These are phyloP conservation scores for Dromas ardeola DNA, from an alignment of 2,113 vertebrate genomes.

Conservation along the genomic window DNA sequence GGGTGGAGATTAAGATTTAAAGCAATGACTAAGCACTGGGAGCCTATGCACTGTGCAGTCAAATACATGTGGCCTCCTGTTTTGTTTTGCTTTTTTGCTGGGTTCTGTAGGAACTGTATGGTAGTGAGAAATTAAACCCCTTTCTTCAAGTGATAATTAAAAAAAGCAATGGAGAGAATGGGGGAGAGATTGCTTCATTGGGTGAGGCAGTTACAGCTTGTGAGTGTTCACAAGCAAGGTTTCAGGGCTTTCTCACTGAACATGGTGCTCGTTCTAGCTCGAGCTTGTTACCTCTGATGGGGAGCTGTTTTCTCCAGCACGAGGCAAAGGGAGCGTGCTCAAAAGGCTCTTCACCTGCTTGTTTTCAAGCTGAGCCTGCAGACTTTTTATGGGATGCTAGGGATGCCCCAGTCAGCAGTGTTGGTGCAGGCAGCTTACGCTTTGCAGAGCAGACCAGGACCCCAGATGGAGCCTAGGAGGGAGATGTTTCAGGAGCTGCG, in stretches of 20 bases:
- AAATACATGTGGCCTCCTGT: not conserved
- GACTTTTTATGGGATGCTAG: not conserved
- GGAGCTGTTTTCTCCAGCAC: not conserved
- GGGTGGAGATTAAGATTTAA: slow-evolving; percentile 18
- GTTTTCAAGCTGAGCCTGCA: not conserved
- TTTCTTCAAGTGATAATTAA: not conserved
- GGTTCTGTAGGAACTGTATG: not conserved
- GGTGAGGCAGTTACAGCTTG: not conserved
- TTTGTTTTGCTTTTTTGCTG: not conserved
- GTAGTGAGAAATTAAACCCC: not conserved
- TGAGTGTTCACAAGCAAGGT: not conserved
- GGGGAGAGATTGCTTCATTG: not conserved
- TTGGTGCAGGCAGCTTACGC: not conserved
- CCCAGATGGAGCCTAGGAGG: not conserved
- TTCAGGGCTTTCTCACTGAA: not conserved
- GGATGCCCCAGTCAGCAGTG: not conserved
- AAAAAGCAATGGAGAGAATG: not conserved
- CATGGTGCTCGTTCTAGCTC: not conserved
- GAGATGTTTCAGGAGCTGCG: rapidly evolving
- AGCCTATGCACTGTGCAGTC: not conserved
- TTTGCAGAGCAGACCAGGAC: not conserved
- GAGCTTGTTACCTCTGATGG: not conserved
- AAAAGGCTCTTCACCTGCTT: not conserved
- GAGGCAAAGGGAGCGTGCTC: not conserved
- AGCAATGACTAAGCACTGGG: slow-evolving; percentile 27